Evolutionary conservation across 2,113 vertebrate species (phyloP), one percentile per base, ranked within the genome.

Genomic region (Neoarius graeffei): DNA sequence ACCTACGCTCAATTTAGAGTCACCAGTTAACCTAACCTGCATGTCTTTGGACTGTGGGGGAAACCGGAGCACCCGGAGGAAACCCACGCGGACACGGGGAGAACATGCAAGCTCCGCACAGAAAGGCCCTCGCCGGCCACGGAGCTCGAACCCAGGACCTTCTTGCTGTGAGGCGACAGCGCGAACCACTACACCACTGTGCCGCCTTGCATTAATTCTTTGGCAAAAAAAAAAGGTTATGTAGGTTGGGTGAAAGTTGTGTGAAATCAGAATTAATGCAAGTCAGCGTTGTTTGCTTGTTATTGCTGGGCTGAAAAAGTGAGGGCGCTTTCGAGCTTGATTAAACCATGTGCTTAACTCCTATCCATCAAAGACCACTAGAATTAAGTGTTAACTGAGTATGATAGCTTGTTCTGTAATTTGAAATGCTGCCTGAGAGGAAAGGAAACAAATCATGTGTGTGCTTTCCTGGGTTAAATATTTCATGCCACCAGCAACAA

Each of bases 401-500:
- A 35, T 42, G 52, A 19, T 0, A 57, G 25, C 4, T 6, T 54
- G 23, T 76, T 62, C 57, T 76, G 54, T 13, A 25, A 77, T 17
- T n/a, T 50, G 56, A 60, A 74, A 74, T 60, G 69, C 7, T 48
- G 62, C 11, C 15, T 35, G 35, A 54, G 54, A 52, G 15, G 27
- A 59, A 3, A 59, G 52, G 54, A 59, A 85, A 85, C 56, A 48
- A 52, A 77, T 77, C 48, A 48, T 17, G 23, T 56, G 66, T 2
- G 7, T 74, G 56, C 20, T 85, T 59, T 85, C 20, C 23, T 27
- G 11, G 19, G 23, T 67, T 62, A 77, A 62, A 60, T 15, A 62
- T 35, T 66, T 56, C 76, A 79, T 54, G 69, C 67, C 69, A 85
- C n/a, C 60, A 79, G 27, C 35, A 76, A 56, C 50, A 67, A 66